Percentiles rank a stretch among this genome's conserved stretches.
These are phyloP conservation scores for Cliona cf. orientalis DNA, from an alignment of 37 sponge, comb jelly and placozoan genomes.

Conservation along the genomic window DNA sequence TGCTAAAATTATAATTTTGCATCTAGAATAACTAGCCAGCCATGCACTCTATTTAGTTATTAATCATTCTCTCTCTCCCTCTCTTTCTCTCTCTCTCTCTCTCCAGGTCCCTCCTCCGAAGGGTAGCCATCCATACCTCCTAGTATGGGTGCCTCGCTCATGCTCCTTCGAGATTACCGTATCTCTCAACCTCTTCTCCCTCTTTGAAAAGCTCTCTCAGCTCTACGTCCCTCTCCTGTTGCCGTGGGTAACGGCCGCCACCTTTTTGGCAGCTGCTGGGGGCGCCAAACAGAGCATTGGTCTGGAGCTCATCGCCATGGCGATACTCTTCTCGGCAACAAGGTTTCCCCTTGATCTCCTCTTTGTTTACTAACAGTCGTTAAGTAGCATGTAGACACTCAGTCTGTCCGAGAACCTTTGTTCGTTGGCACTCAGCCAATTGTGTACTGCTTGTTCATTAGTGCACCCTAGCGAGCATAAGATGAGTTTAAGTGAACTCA, in stretches of 20 bases:
- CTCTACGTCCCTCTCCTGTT: slow-evolving; percentile 46
- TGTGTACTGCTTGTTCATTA: no score
- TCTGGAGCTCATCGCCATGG: not conserved
- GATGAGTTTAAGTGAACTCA: not conserved
- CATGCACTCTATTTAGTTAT: no score
- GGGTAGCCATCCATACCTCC: not conserved
- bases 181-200: slow-evolving; percentile 6
- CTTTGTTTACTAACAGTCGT: no score
- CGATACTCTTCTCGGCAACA: not conserved
- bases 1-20: no score
- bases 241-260: slow-evolving; percentile 55
- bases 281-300: not conserved
- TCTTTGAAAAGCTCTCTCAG: slow-evolving; percentile 2
- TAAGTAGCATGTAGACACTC: no score
- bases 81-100: no score
- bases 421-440: no score
- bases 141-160: slow-evolving; percentile 19
- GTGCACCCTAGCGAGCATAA: not conserved
- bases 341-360: no score
- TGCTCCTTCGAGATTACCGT: slow-evolving; percentile 8
- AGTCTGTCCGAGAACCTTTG: no score
- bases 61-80: no score
- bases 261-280: not conserved
- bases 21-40: no score
- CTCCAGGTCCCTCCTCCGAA: slow-evolving; percentile 9